Conservation (phyloP, 2,113 vertebrate species). For the Dinomys branickii region DNA sequence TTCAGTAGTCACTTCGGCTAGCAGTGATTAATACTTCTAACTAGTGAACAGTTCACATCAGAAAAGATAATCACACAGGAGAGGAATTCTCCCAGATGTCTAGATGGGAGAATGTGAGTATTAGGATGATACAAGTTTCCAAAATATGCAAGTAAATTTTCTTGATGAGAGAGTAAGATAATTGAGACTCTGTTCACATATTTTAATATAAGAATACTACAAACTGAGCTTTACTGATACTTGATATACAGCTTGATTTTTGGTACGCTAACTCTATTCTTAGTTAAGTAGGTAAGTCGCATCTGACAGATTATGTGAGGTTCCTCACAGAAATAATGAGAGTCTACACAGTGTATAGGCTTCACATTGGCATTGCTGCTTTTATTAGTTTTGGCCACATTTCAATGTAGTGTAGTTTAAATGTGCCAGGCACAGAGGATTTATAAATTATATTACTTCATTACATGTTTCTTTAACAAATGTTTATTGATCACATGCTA, state of each 20-base stretch:
- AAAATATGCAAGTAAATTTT: slow-evolving; percentile 42
- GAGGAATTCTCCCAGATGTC: neutral
- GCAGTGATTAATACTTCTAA: slow-evolving; percentile 40
- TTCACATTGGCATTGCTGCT: slow-evolving; percentile 16
- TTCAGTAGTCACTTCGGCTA: slow-evolving; percentile 10
- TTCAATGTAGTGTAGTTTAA: slow-evolving; percentile 51
- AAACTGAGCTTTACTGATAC: neutral
- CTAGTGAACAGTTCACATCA: neutral
- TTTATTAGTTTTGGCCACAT: slow-evolving; percentile 37
- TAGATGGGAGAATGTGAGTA: neutral
- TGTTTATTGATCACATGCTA: slow-evolving; percentile 71
- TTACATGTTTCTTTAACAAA: slow-evolving; percentile 35
- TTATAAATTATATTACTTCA: slow-evolving; percentile 56
- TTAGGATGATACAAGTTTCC: neutral
- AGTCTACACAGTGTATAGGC: neutral
- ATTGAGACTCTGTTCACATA: slow-evolving; percentile 18
- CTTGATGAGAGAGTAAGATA: slow-evolving; percentile 43
- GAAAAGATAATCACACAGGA: slow-evolving; percentile 27
- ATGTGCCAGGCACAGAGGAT: neutral
- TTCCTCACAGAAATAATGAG: neutral
- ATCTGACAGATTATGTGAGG: neutral
- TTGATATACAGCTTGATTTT: neutral
- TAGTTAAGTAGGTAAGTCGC: neutral
- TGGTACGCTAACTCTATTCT: neutral
- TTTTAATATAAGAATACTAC: slow-evolving; percentile 48